These are phyloP conservation scores for Casuarius casuarius DNA, from an alignment of 2,113 vertebrate species.

Conservation along the genomic window DNA sequence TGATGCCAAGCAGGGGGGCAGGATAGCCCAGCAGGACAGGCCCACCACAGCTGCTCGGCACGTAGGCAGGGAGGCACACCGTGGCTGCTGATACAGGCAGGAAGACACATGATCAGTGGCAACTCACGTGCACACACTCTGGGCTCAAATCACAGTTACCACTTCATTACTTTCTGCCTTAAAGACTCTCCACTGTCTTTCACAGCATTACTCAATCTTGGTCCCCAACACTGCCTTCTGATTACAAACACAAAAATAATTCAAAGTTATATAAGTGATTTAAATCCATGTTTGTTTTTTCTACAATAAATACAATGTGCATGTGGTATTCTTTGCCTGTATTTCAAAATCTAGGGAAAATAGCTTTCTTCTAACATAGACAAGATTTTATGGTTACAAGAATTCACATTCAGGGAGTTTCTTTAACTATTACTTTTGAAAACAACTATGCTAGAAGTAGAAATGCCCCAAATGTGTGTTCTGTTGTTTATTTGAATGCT, in stretches of 20 bases:
- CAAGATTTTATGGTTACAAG: background rate
- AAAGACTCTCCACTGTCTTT: too few relatives aligned
- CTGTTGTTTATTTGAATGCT: background rate
- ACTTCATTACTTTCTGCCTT: too few relatives aligned
- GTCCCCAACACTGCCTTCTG: too few relatives aligned
- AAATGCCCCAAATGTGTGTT: fast-evolving
- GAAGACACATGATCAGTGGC: too few relatives aligned
- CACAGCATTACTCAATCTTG: too few relatives aligned
- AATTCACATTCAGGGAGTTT: background rate
- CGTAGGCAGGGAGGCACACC: too few relatives aligned
- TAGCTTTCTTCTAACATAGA: background rate
- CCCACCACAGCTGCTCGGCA: too few relatives aligned
- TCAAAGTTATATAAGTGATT: background rate
- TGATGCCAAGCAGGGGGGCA: too few relatives aligned
- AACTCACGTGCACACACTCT: too few relatives aligned
- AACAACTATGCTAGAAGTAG: background rate
- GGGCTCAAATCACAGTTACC: too few relatives aligned
- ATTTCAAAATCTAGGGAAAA: background rate
- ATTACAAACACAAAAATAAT: slow-evolving; percentile 3
- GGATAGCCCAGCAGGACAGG: too few relatives aligned
- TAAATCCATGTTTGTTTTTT: background rate
- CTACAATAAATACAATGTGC: background rate
- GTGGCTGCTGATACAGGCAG: too few relatives aligned
- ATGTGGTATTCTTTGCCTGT: background rate
- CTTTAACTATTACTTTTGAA: background rate